Evolutionary conservation across 2,113 vertebrate species (phyloP).

Genomic region (Meriones unguiculatus): DNA sequence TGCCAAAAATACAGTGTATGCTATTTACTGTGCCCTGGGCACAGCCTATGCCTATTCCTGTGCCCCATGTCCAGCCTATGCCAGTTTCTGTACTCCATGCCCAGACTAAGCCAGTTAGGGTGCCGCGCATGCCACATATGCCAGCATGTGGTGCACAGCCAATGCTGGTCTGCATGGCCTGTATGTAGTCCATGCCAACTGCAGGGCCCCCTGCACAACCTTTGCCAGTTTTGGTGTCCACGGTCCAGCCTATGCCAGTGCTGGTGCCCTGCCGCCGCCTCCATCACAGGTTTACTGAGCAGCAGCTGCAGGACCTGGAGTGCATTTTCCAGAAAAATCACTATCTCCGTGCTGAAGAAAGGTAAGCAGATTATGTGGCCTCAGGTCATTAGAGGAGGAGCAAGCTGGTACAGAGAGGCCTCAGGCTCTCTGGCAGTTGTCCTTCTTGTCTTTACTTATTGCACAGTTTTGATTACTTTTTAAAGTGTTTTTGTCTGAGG

Average conservation of each 20-base stretch:
- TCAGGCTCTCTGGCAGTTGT: no score
- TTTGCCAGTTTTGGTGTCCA: background rate
- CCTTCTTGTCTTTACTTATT: background rate
- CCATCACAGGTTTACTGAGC: background rate
- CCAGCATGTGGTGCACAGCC: no score
- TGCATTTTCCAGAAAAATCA: background rate
- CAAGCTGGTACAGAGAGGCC: background rate
- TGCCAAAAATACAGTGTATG: background rate
- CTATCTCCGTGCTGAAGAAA: background rate
- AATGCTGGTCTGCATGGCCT: no score
- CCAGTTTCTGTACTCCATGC: no score
- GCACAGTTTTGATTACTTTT: no score
- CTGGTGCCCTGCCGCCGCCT: background rate
- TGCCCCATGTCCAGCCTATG: no score
- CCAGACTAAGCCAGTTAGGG: no score
- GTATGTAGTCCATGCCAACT: no score
- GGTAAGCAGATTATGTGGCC: background rate
- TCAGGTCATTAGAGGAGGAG: no score
- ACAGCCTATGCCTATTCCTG: no score
- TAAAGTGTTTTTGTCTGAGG: background rate
- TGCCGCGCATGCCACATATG: no score
- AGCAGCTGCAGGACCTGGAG: background rate
- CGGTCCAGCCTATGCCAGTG: background rate
- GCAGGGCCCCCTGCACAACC: background rate
- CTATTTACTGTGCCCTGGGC: background rate